Evolutionary conservation across 2,797 vertebrate genomes (phyloP).

Genomic region (Hyperoplus lanceolatus): DNA sequence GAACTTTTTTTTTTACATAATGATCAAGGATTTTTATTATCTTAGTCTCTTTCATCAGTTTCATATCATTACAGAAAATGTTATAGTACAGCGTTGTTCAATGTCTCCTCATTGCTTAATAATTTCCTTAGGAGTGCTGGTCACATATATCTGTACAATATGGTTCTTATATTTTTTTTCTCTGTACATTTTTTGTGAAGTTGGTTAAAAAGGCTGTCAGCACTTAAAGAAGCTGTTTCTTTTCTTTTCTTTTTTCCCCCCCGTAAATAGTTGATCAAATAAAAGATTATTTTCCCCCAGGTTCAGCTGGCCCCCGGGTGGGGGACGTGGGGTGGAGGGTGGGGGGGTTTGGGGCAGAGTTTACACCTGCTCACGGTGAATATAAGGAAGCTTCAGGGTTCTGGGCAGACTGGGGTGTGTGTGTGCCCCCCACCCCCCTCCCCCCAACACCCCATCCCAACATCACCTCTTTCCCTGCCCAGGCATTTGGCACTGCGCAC

Average conservation of each 20-base stretch:
- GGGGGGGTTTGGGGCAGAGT: slow-evolving; percentile 69
- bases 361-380: slow-evolving; percentile 84
- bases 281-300: slow-evolving; percentile 90
- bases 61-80: slow-evolving; percentile 99
- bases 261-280: slow-evolving; percentile 89
- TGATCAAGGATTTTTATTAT: slow-evolving; percentile 97
- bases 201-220: slow-evolving; percentile 99
- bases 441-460: slow-evolving; percentile 72
- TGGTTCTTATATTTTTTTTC: slow-evolving; percentile 86
- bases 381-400: slow-evolving; percentile 89
- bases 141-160: slow-evolving; percentile 99
- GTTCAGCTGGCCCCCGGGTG: slow-evolving; percentile 85
- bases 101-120: slow-evolving; percentile 98
- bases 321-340: slow-evolving; percentile 1
- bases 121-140: slow-evolving; percentile 99
- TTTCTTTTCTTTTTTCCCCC: slow-evolving; percentile 72
- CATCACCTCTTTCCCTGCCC: slow-evolving; percentile 77
- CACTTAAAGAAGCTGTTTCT: slow-evolving; percentile 99
- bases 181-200: slow-evolving; percentile 99
- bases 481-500: slow-evolving; percentile 98
- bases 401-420: slow-evolving; percentile 81
- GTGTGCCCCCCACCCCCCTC: slow-evolving; percentile 67
- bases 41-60: slow-evolving; percentile 98
- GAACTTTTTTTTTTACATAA: slow-evolving; percentile 96
- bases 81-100: slow-evolving; percentile 99